Evolutionary conservation across 2,888 invertebrate genomes (phyloP), one percentile per base, ranked within the genome.

Genomic region (Nezara viridula): DNA sequence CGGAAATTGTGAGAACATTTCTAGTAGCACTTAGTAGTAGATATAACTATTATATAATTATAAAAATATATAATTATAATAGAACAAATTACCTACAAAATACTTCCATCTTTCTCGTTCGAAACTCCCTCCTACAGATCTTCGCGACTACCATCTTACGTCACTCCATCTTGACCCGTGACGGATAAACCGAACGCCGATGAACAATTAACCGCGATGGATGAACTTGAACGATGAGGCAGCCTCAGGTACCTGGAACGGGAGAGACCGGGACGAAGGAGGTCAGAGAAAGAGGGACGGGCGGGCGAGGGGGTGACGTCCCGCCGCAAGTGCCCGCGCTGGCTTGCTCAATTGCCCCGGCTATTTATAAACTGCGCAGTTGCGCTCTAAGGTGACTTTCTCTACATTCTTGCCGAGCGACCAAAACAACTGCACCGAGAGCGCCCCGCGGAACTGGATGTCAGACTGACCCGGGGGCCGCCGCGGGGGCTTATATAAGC

Each of bases 321-420:
- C 14, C 60, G 16, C 10, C 14, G 27, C 3, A 40, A 77, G 37
- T 24, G 40, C 24, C 81, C 81, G 21, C 81, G 10, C 44, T n/a
- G 21, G 37, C 81, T 81, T 81, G 81, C 81, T 44, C 40, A 81
- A 81, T 81, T 47, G 9, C 2, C 50, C 14, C 55, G 40, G 86
- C 86, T 86, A 86, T 86, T 86, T 86, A 86, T 86, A 86, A 86
- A 52, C 86, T 86, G 86, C 86, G 86, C 86, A 86, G 86, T 86
- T 86, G 86, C 86, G 52, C 44, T n/a, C 37, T 24, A 81, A 81
- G 81, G 81, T 47, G 81, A 81, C 81, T 81, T 81, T 81, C 81
- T 81, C 81, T n/a, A 81, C 81, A 81, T 81, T 81, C 81, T 81
- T 81, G 81, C 44, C 44, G 14, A 14, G 2, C 24, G 81, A 81